Conservation (phyloP, 2,113 vertebrate species). For the Oncorhynchus gorbuscha region DNA sequence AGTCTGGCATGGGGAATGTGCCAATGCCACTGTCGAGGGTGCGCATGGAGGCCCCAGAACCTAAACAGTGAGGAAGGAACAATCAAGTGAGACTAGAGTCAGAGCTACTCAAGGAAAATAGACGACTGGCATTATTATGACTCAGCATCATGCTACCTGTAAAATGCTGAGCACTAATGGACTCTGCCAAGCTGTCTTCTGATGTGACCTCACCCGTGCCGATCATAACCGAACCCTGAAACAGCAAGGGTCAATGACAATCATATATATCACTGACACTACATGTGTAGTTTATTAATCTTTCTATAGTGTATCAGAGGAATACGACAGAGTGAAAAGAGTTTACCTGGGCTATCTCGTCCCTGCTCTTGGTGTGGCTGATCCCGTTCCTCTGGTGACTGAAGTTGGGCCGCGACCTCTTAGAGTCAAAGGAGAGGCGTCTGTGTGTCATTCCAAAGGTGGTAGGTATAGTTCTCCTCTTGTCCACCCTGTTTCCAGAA, state of each 20-base stretch:
- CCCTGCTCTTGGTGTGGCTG: constrained; percentile 73
- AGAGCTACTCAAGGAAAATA: neutral
- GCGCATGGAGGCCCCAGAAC: constrained; percentile 80
- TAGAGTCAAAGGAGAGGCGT: constrained; percentile 73
- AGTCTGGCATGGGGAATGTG: constrained; percentile 84
- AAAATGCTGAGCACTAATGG: constrained; percentile 74
- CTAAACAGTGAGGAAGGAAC: constrained; percentile 47
- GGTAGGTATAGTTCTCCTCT: constrained; percentile 68
- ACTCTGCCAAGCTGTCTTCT: constrained; percentile 74
- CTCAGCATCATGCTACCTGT: constrained; percentile 51
- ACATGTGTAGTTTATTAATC: no score
- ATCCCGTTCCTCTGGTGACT: constrained; percentile 75
- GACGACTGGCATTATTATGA: neutral
- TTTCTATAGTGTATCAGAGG: no score
- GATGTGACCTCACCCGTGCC: constrained; percentile 71
- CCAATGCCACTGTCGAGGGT: constrained; percentile 87
- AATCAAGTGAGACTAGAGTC: neutral
- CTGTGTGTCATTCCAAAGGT: constrained; percentile 72
- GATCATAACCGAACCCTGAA: constrained; percentile 58
- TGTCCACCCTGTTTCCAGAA: constrained; percentile 76
- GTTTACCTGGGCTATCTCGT: constrained; percentile 61
- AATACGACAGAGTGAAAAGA: neutral
- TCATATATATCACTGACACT: neutral
- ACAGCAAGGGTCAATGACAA: neutral
- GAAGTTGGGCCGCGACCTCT: constrained; percentile 73